These are phyloP conservation scores for Branchellion lobata DNA, from an alignment of 2,888 invertebrate genomes.

Conservation along the genomic window DNA sequence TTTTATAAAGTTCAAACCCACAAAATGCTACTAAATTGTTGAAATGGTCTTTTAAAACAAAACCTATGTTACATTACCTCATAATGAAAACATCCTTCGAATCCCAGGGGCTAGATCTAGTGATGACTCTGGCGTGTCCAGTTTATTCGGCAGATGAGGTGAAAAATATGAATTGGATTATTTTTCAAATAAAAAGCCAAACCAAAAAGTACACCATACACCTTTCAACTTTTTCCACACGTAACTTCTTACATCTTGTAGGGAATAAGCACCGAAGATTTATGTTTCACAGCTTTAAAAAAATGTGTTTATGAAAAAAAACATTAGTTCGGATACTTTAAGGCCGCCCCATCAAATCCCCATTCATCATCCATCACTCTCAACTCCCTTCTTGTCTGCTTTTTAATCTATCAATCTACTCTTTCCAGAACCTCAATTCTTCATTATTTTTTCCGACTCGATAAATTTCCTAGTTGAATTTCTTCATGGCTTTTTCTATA, in stretches of 20 bases:
- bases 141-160: conserved; percentile 13
- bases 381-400: not conserved
- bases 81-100: too few relatives aligned
- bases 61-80: too few relatives aligned
- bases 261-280: too few relatives aligned
- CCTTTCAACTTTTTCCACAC: too few relatives aligned
- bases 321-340: too few relatives aligned
- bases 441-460: not conserved
- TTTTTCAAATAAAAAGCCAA: not conserved
- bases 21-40: not conserved
- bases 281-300: too few relatives aligned
- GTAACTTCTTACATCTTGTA: too few relatives aligned
- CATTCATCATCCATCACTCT: not conserved
- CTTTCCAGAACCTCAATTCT: not conserved
- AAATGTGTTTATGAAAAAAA: too few relatives aligned
- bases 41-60: too few relatives aligned
- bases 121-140: conserved; percentile 22
- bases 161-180: not conserved
- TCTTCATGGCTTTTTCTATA: too few relatives aligned
- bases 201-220: not conserved
- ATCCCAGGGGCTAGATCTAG: conserved; percentile 32
- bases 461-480: too few relatives aligned
- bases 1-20: too few relatives aligned
- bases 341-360: not conserved
- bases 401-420: not conserved